These are phyloP conservation scores for Agrypnia vestita DNA, from an alignment of 1,140 invertebrate genomes.

Conservation along the genomic window DNA sequence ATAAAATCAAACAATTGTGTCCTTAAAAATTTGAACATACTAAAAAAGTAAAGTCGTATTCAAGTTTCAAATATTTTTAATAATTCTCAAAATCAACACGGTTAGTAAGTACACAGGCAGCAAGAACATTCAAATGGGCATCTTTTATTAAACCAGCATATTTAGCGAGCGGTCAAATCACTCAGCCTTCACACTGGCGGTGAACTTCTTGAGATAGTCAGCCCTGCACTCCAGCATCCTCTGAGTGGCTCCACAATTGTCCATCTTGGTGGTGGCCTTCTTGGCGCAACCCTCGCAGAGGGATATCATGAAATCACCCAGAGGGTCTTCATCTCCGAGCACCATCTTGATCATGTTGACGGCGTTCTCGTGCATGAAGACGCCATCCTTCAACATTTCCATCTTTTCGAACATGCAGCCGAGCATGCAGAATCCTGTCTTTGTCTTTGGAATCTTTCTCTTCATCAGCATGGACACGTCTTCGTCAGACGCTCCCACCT, in stretches of 20 bases:
- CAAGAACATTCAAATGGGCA: no score
- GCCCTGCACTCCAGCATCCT: conserved; percentile 37
- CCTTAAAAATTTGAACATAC: no score
- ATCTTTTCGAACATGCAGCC: conserved; percentile 58
- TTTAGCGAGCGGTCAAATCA: no score
- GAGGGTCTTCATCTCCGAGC: conserved; percentile 46
- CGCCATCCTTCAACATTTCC: conserved; percentile 45
- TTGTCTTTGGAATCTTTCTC: conserved; percentile 54
- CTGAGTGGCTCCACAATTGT: conserved; percentile 45
- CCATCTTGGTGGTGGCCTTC: conserved; percentile 11
- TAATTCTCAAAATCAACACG: no score
- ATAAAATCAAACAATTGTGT: no score
- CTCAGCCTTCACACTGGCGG: conserved; percentile 27
- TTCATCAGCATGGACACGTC: conserved; percentile 45
- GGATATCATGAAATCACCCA: conserved; percentile 50
- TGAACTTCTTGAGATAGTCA: conserved; percentile 49
- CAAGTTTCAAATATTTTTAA: no score
- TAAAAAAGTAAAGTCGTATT: no score
- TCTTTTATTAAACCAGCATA: no score
- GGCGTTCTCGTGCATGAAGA: conserved; percentile 19
- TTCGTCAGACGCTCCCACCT: conserved; percentile 51
- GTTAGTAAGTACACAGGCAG: no score
- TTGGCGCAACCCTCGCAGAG: conserved; percentile 49
- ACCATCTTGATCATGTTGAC: conserved; percentile 24
- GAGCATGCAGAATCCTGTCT: conserved; percentile 44